Base-by-base conservation (phyloP, 2,888 invertebrate genomes). In the Brachyptera risi region DNA sequence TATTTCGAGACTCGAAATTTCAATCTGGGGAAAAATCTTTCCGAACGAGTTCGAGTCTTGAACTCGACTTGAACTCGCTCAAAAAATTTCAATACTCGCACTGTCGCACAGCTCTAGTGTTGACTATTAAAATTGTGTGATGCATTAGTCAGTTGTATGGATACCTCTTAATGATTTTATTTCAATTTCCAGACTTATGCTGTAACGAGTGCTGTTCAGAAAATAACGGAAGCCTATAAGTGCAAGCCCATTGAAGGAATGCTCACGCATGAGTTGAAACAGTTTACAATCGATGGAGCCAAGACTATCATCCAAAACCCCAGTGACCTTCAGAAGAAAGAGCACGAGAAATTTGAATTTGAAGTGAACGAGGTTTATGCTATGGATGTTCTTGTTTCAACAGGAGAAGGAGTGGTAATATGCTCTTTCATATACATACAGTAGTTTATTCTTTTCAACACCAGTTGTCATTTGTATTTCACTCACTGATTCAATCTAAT, bases 191-290 rank as follows among this genome's bases (percentile, higher is more conserved):
- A 92, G 90, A 96, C 95, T 65, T 91, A 92, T 75, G 83, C 85
- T 65, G 87, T 97, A 67, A 97, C 97, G 60, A 92, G 94, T 69
- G 88, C 88, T 44, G 92, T 97, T 62, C 93, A 94, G 76, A 95
- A 94, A 79, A 88, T 96, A 67, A 90, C 94, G 66, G 92, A 95
- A 67, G 85, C 90, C 51, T 99, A 83, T 79, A 92, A 93, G 69
- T 98, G 98, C 78, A 98, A 97, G 76, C 98, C 99, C 24, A 90
- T 99, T 57, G 98, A 99, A 78, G 97, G 93, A 67, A 92, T 92
- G 92, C 80, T 93, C 58, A 92, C 92, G 70, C 97, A 98, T 77
- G 96, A 98, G 73, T 79, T 99, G 66, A 95, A 96, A 76, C 94
- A 95, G 75, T 92, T 92, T 76, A 90, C 92, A 74, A 97, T 97